phyloP scores from a whole-genome alignment of 1,140 invertebrate genomes.

The Andricus grossulariae region DNA sequence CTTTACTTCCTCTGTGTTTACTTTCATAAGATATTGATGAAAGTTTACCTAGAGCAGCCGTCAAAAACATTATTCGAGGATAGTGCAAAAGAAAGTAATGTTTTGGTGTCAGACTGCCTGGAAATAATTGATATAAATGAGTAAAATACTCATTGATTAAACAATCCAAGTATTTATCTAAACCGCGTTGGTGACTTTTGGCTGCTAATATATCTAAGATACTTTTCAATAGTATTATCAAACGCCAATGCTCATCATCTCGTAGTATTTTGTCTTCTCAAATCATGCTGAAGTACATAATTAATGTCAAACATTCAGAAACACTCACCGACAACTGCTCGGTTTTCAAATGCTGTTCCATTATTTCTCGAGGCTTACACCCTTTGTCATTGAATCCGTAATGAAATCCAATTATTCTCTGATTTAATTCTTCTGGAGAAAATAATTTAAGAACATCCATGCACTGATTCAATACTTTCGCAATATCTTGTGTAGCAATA shows the following conservation, averaged over 20 bases:
- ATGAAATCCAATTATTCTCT: conserved; percentile 4
- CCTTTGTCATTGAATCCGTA: background rate
- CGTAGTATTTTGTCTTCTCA: background rate
- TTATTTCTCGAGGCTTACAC: background rate
- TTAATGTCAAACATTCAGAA: background rate
- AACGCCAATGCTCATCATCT: too few species aligned
- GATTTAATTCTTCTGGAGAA: background rate
- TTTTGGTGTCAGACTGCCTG: too few species aligned
- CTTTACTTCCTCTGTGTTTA: conserved; percentile 37
- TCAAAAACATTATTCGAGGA: conserved; percentile 19
- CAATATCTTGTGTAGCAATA: conserved; percentile 2
- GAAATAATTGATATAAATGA: too few species aligned
- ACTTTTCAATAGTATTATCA: too few species aligned
- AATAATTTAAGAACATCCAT: conserved; percentile 8
- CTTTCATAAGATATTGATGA: conserved; percentile 2
- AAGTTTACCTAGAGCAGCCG: conserved; percentile 17
- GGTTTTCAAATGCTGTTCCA: background rate
- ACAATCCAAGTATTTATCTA: too few species aligned
- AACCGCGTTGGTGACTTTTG: too few species aligned
- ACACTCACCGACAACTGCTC: background rate
- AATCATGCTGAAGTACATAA: background rate
- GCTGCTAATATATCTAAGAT: too few species aligned
- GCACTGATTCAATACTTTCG: conserved; percentile 8
- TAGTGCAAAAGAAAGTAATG: conserved; percentile 20
- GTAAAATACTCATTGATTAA: too few species aligned